Conservation (phyloP, 2,113 vertebrate genomes). For the Blennius ocellaris region DNA sequence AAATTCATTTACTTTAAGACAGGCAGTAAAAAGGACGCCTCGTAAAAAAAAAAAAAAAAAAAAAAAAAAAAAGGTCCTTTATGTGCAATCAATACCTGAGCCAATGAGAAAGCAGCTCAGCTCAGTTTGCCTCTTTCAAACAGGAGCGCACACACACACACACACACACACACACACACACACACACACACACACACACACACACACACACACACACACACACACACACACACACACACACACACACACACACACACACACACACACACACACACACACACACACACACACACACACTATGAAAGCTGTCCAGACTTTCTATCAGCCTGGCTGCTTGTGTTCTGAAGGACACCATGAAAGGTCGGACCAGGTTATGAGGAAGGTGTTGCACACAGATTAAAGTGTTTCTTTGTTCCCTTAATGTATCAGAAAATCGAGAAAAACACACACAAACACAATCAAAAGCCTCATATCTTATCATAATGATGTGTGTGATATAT, state of each 20-base stretch:
- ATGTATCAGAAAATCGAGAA: constrained; percentile 20
- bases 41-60: constrained; percentile 66
- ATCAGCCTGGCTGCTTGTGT: constrained; percentile 53
- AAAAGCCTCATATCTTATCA: constrained; percentile 40
- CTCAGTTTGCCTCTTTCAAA: constrained; percentile 54
- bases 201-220: no score
- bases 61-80: constrained; percentile 68
- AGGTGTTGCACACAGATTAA: constrained; percentile 36
- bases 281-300: no score
- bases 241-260: background rate
- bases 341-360: constrained; percentile 59
- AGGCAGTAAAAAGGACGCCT: constrained; percentile 71
- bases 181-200: no score
- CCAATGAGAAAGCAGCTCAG: constrained; percentile 63
- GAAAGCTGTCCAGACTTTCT: constrained; percentile 52
- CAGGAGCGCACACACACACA: background rate
- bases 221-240: no score
- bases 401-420: constrained; percentile 22
- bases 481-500: constrained; percentile 29
- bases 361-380: constrained; percentile 44
- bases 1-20: constrained; percentile 81
- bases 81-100: constrained; percentile 79
- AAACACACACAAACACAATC: constrained; percentile 19
- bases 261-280: no score
- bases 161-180: no score